phyloP scores from a whole-genome alignment of 2,888 invertebrate species.

The Subacronicta megacephala region DNA sequence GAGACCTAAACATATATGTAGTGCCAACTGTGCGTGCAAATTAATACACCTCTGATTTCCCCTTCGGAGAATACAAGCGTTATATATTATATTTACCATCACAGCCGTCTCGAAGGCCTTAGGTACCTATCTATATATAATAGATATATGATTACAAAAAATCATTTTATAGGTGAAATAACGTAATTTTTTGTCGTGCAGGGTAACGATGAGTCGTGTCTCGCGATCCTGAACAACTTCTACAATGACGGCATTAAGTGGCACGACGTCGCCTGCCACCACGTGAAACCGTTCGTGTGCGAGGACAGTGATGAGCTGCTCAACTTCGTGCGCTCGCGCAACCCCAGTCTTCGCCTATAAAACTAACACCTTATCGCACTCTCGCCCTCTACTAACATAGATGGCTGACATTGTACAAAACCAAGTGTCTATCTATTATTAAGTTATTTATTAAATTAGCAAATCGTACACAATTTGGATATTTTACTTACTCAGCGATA shows the following conservation, averaged over 20 bases:
- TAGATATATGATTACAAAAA: no score
- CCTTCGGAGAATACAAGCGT: no score
- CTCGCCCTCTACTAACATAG: slow-evolving; percentile 71
- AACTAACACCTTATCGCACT: slow-evolving; percentile 40
- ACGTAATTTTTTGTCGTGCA: slow-evolving; percentile 62
- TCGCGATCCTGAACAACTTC: slow-evolving; percentile 97
- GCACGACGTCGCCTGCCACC: slow-evolving; percentile 96
- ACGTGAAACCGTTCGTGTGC: slow-evolving; percentile 96
- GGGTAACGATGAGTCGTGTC: slow-evolving; percentile 97
- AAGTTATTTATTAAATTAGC: slow-evolving; percentile 84
- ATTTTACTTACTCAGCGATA: slow-evolving; percentile 54
- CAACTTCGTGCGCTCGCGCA: slow-evolving; percentile 97
- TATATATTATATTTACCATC: no score
- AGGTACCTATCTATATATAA: no score
- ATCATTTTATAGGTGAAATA: neutral
- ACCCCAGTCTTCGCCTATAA: slow-evolving; percentile 95
- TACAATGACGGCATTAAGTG: slow-evolving; percentile 96
- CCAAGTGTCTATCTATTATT: slow-evolving; percentile 79
- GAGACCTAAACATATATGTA: no score
- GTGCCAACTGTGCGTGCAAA: no score
- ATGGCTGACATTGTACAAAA: slow-evolving; percentile 87
- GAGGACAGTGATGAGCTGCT: slow-evolving; percentile 97
- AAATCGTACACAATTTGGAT: slow-evolving; percentile 52
- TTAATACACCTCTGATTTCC: no score
- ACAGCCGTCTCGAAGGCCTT: no score